Percentiles rank a stretch among this genome's conserved stretches.
phyloP scores from a whole-genome alignment of 2,797 vertebrate genomes.

The Parauchenoglanis ngamensis region DNA sequence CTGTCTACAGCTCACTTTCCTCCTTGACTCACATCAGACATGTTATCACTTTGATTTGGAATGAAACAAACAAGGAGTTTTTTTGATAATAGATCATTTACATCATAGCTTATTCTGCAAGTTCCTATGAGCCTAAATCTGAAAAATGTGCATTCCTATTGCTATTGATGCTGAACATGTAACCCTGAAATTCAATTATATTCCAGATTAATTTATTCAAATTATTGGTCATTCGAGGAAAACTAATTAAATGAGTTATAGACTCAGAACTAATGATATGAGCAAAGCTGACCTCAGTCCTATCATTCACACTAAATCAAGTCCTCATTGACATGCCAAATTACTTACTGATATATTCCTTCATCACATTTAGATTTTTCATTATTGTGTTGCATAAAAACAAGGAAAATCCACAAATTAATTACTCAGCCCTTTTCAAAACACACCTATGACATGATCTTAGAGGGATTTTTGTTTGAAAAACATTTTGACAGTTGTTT shows the following conservation, averaged over 20 bases:
- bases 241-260: not conserved
- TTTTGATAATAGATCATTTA: slow-evolving; percentile 1
- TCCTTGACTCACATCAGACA: slow-evolving; percentile 15
- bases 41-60: slow-evolving; percentile 25
- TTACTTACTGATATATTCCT: not conserved
- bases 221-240: not conserved
- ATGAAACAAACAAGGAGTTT: slow-evolving; percentile 4
- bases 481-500: slow-evolving; percentile 33
- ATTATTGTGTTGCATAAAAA: not conserved
- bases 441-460: slow-evolving; percentile 7
- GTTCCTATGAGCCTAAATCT: not conserved
- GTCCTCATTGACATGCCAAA: not conserved
- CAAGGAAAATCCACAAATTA: not conserved
- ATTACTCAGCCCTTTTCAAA: not conserved
- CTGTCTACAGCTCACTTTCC: slow-evolving; percentile 26
- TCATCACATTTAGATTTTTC: not conserved
- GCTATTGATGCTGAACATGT: slow-evolving; percentile 3
- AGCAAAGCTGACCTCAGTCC: not conserved
- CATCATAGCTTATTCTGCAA: not conserved
- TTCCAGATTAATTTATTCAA: slow-evolving; percentile 23
- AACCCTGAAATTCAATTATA: not conserved
- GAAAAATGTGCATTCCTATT: slow-evolving; percentile 16
- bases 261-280: not conserved
- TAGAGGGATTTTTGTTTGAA: slow-evolving; percentile 17
- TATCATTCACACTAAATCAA: not conserved